Percentiles rank a stretch among this genome's conserved stretches.
Conservation (phyloP, 1,140 invertebrate species). For the Conus betulinus region DNA sequence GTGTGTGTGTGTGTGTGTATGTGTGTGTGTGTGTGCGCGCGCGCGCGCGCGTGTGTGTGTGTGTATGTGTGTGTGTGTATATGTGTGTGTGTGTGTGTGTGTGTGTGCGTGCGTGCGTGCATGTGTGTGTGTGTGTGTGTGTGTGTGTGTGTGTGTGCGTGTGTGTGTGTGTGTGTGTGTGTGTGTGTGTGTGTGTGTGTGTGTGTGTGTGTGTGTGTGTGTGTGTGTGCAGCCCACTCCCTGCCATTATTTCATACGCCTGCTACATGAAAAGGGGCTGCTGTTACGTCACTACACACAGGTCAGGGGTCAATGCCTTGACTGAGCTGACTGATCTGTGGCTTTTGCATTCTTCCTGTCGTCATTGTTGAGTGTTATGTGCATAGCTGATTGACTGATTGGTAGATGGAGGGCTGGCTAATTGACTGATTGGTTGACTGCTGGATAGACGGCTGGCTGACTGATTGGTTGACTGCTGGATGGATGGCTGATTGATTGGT, state of each 20-base stretch:
- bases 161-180: neutral
- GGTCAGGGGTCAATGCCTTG: conserved; percentile 47
- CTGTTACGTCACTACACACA: conserved; percentile 73
- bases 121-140: neutral
- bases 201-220: too few relatives aligned
- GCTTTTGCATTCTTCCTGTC: too few relatives aligned
- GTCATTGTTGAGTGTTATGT: too few relatives aligned
- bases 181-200: neutral
- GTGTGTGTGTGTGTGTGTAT: conserved; percentile 4
- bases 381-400: too few relatives aligned
- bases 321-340: too few relatives aligned
- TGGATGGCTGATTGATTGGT: too few relatives aligned
- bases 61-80: neutral
- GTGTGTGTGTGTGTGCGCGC: neutral
- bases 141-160: neutral
- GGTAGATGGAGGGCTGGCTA: too few relatives aligned
- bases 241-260: conserved; percentile 72
- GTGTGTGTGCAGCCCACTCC: conserved; percentile 65
- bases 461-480: too few relatives aligned
- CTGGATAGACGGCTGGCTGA: too few relatives aligned
- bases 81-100: neutral
- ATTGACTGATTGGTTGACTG: too few relatives aligned
- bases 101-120: neutral
- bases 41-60: neutral
- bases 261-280: conserved; percentile 70